These are phyloP conservation scores for Phania funesta DNA, from an alignment of 2,888 invertebrate species.

Conservation along the genomic window DNA sequence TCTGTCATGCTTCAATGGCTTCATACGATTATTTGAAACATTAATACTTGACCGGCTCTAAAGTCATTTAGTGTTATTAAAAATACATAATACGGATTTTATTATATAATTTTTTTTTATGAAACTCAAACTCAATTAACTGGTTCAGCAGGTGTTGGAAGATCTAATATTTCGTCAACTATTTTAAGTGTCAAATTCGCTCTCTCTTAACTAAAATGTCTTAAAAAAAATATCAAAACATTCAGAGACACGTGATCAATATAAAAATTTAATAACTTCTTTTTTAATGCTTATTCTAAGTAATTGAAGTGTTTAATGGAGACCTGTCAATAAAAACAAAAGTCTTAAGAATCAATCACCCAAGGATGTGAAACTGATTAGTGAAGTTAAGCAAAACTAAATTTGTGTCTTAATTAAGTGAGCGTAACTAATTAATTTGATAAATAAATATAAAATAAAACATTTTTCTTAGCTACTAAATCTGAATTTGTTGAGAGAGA, in stretches of 20 bases:
- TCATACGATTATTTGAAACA: background rate
- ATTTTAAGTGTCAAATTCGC: slow-evolving; percentile 4
- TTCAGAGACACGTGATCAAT: slow-evolving; percentile 41
- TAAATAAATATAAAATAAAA: no score
- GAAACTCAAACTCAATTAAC: slow-evolving; percentile 19
- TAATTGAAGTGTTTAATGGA: background rate
- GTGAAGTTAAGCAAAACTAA: no score
- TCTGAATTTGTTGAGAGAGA: no score
- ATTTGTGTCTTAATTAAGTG: no score
- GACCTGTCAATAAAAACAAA: background rate
- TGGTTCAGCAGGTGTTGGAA: slow-evolving; percentile 44
- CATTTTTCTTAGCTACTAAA: no score
- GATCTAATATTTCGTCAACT: background rate
- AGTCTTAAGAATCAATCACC: background rate
- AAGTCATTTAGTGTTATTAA: slow-evolving; percentile 18
- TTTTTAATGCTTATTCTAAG: background rate
- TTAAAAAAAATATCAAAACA: background rate
- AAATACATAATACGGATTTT: background rate
- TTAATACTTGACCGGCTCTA: slow-evolving; percentile 18
- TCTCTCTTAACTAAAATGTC: background rate
- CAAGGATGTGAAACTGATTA: background rate
- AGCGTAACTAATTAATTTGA: no score
- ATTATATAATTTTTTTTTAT: slow-evolving; percentile 2
- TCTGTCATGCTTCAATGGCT: slow-evolving; percentile 7
- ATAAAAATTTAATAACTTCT: slow-evolving; percentile 5